phyloP scores from a whole-genome alignment of 2,797 vertebrate species.

The Neopelma chrysocephalum region DNA sequence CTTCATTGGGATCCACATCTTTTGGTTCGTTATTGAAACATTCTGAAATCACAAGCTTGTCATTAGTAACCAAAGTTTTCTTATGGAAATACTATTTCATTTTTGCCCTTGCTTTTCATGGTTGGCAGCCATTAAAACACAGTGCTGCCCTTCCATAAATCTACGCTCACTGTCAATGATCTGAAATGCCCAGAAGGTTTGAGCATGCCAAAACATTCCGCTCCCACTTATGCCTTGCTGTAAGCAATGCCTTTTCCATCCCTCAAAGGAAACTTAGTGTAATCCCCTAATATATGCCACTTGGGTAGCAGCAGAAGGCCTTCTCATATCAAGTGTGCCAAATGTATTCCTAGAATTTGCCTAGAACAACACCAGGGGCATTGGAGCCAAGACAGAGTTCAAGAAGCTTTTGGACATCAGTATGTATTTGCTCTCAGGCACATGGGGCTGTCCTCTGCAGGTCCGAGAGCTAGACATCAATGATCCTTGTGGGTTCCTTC shows the following conservation, averaged over 20 bases:
- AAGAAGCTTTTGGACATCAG: neutral
- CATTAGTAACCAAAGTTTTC: neutral
- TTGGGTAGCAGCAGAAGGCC: neutral
- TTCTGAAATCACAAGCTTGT: conserved; percentile 75
- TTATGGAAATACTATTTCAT: neutral
- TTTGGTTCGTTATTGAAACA: conserved; percentile 89
- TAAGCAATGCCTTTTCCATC: neutral
- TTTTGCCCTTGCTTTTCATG: neutral
- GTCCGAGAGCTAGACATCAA: neutral
- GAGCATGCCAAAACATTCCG: neutral
- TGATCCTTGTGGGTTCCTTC: neutral
- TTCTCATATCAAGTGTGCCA: neutral
- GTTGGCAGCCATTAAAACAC: neutral
- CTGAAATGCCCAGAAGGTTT: neutral
- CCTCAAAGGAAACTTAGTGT: neutral
- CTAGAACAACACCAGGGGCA: neutral
- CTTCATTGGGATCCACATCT: conserved; percentile 82
- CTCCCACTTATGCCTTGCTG: neutral
- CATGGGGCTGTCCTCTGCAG: neutral
- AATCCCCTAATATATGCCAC: neutral
- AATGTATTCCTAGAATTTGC: neutral
- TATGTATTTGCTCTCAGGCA: neutral
- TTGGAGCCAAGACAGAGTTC: neutral
- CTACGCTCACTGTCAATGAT: neutral
- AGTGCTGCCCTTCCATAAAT: neutral